Conservation (phyloP, 2,888 invertebrate genomes). For the Polia nebulosa region DNA sequence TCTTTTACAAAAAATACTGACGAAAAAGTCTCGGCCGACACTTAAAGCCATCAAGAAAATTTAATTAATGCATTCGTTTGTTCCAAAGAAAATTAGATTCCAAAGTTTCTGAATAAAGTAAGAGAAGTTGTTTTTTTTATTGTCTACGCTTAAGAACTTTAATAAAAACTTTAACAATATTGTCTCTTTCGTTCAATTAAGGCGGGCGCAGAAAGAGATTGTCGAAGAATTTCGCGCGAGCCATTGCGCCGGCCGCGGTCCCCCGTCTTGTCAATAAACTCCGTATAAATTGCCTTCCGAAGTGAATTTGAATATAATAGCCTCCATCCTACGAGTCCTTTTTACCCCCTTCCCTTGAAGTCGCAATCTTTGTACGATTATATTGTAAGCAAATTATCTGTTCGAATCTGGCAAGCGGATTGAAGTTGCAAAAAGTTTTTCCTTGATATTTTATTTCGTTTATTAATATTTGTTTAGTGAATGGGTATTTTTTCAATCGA, state of each 20-base stretch:
- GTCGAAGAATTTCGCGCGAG: constrained; percentile 86
- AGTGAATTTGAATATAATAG: constrained; percentile 91
- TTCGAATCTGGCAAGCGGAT: constrained; percentile 85
- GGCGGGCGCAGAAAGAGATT: constrained; percentile 80
- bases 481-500: constrained; percentile 26
- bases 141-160: constrained; percentile 64
- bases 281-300: constrained; percentile 90
- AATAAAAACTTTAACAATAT: constrained; percentile 85
- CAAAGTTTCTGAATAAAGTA: constrained; percentile 53
- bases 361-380: constrained; percentile 89
- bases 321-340: constrained; percentile 83
- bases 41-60: constrained; percentile 50
- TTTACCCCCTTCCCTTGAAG: constrained; percentile 86
- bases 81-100: constrained; percentile 46
- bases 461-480: constrained; percentile 61
- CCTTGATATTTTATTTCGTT: constrained; percentile 75
- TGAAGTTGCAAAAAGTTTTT: constrained; percentile 71
- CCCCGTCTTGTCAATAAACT: constrained; percentile 89
- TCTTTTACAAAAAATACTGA: constrained; percentile 64
- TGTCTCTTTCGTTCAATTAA: constrained; percentile 87
- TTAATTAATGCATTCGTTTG: constrained; percentile 51
- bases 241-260: constrained; percentile 73
- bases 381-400: constrained; percentile 91
- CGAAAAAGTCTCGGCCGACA: constrained; percentile 61
- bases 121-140: constrained; percentile 60